Evolutionary conservation across 2,113 vertebrate genomes (phyloP).

Genomic region (Sinocyclocheilus grahami): DNA sequence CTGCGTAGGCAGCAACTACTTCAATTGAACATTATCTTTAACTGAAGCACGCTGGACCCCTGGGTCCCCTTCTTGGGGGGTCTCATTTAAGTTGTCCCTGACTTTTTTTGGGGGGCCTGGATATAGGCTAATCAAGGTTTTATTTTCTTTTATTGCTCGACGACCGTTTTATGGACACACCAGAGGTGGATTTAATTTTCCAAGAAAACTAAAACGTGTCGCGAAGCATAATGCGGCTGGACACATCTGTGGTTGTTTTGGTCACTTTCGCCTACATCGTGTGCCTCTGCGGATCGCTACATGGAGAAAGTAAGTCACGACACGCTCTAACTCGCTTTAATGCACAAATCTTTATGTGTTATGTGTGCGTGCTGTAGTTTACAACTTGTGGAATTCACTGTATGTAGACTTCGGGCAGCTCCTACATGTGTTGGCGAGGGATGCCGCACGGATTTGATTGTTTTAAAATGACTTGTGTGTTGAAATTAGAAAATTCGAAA

Average conservation of each 20-base stretch:
- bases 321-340: background rate
- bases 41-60: conserved; percentile 57
- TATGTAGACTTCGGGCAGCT: background rate
- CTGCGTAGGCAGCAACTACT: conserved; percentile 43
- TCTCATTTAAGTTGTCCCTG: conserved; percentile 44
- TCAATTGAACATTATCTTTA: conserved; percentile 57
- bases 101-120: background rate
- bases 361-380: background rate
- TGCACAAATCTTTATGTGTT: background rate
- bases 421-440: background rate
- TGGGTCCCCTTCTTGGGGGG: conserved; percentile 60
- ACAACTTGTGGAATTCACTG: conserved; percentile 34
- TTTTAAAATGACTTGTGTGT: background rate
- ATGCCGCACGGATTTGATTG: background rate
- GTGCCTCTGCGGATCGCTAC: conserved; percentile 71
- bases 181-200: conserved; percentile 51
- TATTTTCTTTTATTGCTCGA: background rate
- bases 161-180: background rate
- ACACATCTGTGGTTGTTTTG: conserved; percentile 67
- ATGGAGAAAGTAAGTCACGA: conserved; percentile 80
- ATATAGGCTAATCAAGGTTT: background rate
- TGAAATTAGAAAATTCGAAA: background rate
- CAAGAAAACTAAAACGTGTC: conserved; percentile 52
- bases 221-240: conserved; percentile 71
- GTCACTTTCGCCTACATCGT: conserved; percentile 71